A percentile compares a stretch with the other conserved stretches of the same genome.
Conservation (phyloP, 2,797 vertebrate genomes). For the Anguilla anguilla region DNA sequence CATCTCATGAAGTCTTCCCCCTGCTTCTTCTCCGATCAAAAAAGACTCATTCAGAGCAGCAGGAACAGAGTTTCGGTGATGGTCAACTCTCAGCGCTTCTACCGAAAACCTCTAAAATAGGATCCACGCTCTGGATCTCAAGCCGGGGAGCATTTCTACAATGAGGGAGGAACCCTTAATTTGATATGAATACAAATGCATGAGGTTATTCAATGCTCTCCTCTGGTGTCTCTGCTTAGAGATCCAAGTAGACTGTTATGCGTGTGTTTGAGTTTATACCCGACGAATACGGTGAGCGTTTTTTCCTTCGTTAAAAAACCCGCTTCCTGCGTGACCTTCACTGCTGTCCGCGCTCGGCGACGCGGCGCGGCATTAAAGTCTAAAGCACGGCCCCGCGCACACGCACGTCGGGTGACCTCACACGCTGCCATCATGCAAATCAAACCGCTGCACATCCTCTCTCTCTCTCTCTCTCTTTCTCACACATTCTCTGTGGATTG, state of each 20-base stretch:
- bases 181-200: neutral
- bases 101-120: neutral
- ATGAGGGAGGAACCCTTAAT: neutral
- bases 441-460: neutral
- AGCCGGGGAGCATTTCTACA: neutral
- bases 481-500: neutral
- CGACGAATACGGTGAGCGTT: neutral
- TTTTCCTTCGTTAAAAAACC: neutral
- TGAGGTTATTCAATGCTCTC: neutral
- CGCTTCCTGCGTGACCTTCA: neutral
- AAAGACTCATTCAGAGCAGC: neutral
- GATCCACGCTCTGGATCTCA: neutral
- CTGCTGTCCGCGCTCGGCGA: neutral
- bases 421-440: neutral
- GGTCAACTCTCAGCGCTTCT: neutral
- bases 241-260: neutral
- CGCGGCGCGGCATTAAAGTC: neutral
- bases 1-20: neutral
- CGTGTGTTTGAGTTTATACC: neutral
- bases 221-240: neutral
- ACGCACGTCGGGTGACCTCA: neutral
- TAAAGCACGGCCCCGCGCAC: neutral
- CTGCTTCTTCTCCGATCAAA: neutral
- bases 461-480: neutral
- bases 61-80: neutral